Conservation (phyloP, 2,797 vertebrate species). For the Chelon labrosus region DNA sequence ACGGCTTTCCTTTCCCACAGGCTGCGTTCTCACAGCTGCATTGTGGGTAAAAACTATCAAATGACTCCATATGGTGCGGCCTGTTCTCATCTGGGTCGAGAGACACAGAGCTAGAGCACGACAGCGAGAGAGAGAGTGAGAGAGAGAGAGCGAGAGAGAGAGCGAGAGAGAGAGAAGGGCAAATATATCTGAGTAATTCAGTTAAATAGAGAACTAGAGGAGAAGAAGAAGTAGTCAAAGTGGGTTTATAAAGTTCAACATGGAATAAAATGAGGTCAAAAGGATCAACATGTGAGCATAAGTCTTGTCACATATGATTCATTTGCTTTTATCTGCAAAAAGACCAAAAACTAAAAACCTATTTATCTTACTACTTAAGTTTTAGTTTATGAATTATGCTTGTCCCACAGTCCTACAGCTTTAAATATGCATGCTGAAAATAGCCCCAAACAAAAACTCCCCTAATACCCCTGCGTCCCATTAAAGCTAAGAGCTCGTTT, state of each 20-base stretch:
- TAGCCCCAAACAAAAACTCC: no score
- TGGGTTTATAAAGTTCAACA: background rate
- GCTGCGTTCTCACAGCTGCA: constrained; percentile 68
- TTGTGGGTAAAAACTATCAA: constrained; percentile 73
- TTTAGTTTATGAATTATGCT: no score
- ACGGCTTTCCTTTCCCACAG: constrained; percentile 72
- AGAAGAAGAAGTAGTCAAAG: background rate
- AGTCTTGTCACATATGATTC: no score
- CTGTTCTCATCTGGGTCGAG: constrained; percentile 28
- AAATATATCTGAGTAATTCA: background rate
- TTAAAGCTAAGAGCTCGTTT: no score
- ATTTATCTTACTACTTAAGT: no score
- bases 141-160: background rate
- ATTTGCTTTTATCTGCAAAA: no score
- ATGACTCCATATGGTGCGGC: constrained; percentile 58
- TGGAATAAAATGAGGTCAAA: background rate
- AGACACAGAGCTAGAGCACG: background rate
- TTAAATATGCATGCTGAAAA: no score
- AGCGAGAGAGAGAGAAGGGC: no score
- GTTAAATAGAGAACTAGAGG: background rate
- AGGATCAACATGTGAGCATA: background rate
- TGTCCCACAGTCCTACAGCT: no score
- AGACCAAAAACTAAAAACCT: no score
- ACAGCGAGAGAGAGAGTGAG: background rate
- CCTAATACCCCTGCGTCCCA: no score